Evolutionary conservation across 1,140 invertebrate genomes (phyloP).

Genomic region (Tetraneura akinire): DNA sequence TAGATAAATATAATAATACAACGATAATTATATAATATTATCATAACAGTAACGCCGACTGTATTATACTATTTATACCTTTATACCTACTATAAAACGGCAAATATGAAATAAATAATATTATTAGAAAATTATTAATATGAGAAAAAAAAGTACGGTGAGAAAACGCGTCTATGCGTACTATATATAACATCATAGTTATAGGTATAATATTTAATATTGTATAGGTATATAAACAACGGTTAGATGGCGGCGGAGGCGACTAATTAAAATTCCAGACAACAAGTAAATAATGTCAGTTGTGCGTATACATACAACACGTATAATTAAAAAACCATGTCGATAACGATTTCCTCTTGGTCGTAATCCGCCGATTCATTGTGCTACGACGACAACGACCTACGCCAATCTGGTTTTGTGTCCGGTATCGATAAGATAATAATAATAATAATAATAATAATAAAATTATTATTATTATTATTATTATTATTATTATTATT

Average conservation of each 20-base stretch:
- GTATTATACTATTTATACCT: too few relatives aligned
- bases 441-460: background rate
- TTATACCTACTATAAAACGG: too few relatives aligned
- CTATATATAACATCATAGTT: background rate
- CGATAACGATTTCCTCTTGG: slow-evolving; percentile 44
- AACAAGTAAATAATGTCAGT: slow-evolving; percentile 37
- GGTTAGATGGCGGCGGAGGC: background rate
- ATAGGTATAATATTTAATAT: too few relatives aligned
- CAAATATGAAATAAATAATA: too few relatives aligned
- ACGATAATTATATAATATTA: background rate
- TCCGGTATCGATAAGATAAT: slow-evolving; percentile 49
- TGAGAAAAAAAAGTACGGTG: background rate
- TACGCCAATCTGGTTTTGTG: slow-evolving; percentile 32
- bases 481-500: too few relatives aligned
- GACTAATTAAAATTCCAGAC: slow-evolving; percentile 49
- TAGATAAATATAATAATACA: too few relatives aligned
- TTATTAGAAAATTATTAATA: too few relatives aligned
- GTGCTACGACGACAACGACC: background rate
- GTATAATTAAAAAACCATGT: slow-evolving; percentile 15
- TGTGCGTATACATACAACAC: too few relatives aligned
- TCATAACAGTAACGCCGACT: background rate
- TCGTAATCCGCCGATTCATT: slow-evolving; percentile 43
- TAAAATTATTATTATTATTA: too few relatives aligned
- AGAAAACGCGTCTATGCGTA: background rate
- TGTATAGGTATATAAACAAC: too few relatives aligned